Evolutionary conservation across 2,797 vertebrate genomes (phyloP), one percentile per base, ranked within the genome.

Genomic region (Melanotaenia parkinsoni): DNA sequence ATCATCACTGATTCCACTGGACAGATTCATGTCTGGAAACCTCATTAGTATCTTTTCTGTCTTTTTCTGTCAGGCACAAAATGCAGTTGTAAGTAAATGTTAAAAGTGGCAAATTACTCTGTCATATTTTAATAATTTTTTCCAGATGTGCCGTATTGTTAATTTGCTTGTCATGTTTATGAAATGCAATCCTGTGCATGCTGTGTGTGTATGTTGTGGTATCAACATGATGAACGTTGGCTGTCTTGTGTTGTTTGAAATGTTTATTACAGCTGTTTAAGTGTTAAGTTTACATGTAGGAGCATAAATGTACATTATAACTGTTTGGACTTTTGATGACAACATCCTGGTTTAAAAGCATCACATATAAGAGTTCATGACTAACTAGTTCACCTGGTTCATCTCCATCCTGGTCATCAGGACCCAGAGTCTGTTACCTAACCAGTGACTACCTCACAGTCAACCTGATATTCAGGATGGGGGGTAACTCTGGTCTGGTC

Each of bases 1-100:
- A 18, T 63, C 24, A 64, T 80, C 8, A 70, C 22, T 26, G 14
- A 71, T 43, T 66, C 35, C 6, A 40, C 14, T 30, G 20, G 63
- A 50, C 2, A 26, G 14, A 56, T 37, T 1, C 74, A 56, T 58
- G 10, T 11, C 14, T 53, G 24, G 58, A 70, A 70, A 4, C 43
- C 70, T 77, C 73, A 79, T 87, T 76, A 79, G 69, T 26, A 71
- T 87, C 79, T 43, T 63, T 54, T 68, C 75, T 89, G 63, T 90
- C 53, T 89, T 24, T 88, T 65, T 86, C 72, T 76, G 58, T 72
- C 82, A 91, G 92, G 83, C 75, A 28, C 89, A 87, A 82, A 85
- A 88, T 88, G 77, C 85, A 76, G 79, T 91, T 86, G 91, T 90
- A 82, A 92, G 90, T 93, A 88, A 56, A 79, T 66, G 71, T 79